phyloP scores from a whole-genome alignment of 2,888 invertebrate genomes.

The Apomyelois bistriatella region DNA sequence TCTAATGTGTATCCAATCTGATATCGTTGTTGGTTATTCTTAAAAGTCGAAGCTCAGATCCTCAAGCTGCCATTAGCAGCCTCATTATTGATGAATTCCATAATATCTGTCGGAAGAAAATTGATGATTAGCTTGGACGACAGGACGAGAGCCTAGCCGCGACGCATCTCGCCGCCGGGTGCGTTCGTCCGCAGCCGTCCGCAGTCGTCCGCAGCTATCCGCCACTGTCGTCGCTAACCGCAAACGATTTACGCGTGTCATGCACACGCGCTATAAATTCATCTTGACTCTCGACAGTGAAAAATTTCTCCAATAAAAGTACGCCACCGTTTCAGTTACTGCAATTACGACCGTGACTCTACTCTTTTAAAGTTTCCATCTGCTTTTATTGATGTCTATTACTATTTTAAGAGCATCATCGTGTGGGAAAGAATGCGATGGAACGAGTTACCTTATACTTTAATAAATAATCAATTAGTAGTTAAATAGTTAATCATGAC shows the following conservation, averaged over 20 bases:
- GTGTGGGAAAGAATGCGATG: too few relatives aligned
- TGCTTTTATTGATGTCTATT: not conserved
- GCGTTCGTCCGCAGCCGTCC: too few relatives aligned
- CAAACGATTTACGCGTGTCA: slow-evolving; percentile 7
- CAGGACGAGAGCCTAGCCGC: too few relatives aligned
- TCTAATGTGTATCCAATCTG: too few relatives aligned
- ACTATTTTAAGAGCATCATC: too few relatives aligned
- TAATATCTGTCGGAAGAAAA: slow-evolving; percentile 8
- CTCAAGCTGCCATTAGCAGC: not conserved
- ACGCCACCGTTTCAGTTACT: not conserved
- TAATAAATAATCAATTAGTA: too few relatives aligned
- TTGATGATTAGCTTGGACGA: not conserved
- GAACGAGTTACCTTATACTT: too few relatives aligned
- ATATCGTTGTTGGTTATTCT: too few relatives aligned
- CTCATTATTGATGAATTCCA: not conserved
- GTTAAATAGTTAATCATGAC: too few relatives aligned
- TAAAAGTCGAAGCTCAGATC: not conserved
- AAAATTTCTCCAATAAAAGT: slow-evolving; percentile 14
- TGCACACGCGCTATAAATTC: slow-evolving; percentile 13
- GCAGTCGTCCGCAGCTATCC: too few relatives aligned
- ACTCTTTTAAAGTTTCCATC: not conserved
- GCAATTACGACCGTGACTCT: not conserved
- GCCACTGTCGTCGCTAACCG: not conserved
- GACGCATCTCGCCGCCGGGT: not conserved
- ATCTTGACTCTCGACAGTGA: slow-evolving; percentile 13